Evolutionary conservation across 2,113 vertebrate species (phyloP).

Genomic region (Gulo gulo): DNA sequence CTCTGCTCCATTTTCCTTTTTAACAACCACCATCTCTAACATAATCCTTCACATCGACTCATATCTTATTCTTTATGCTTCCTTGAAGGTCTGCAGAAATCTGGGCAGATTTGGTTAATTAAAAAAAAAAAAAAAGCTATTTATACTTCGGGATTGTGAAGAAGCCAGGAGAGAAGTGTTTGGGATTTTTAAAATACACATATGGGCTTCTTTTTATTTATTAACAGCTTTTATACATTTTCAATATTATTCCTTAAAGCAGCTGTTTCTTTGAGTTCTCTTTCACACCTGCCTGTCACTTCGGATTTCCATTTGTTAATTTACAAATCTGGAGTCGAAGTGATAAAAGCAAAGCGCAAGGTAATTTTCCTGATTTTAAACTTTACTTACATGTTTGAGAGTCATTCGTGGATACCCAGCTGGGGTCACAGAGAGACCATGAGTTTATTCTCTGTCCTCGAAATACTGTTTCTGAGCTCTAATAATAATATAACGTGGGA

Average conservation of each 20-base stretch:
- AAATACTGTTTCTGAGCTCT: not conserved
- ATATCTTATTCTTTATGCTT: not conserved
- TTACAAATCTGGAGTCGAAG: constrained; percentile 8
- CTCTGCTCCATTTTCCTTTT: not conserved
- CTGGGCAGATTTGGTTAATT: constrained; percentile 45
- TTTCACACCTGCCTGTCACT: constrained; percentile 77
- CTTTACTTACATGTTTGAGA: not conserved
- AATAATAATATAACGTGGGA: not conserved
- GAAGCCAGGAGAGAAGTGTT: constrained; percentile 63
- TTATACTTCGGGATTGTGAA: constrained; percentile 52
- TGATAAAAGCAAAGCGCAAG: constrained; percentile 5
- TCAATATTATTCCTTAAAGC: constrained; percentile 73
- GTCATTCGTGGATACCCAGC: not conserved
- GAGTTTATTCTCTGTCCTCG: not conserved
- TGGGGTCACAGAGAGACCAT: not conserved
- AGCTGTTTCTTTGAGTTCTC: constrained; percentile 64
- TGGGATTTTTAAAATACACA: constrained; percentile 55
- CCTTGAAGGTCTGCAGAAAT: not conserved
- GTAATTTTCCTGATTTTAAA: not conserved
- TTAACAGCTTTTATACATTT: constrained; percentile 76
- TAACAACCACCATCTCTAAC: not conserved
- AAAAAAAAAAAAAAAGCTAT: not conserved
- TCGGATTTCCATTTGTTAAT: constrained; percentile 54
- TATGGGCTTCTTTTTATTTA: constrained; percentile 77
- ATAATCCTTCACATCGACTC: not conserved